Percentiles rank a stretch among this genome's conserved stretches.
Evolutionary conservation across 2,797 vertebrate genomes (phyloP).

Genomic region (Manis crassicaudata): DNA sequence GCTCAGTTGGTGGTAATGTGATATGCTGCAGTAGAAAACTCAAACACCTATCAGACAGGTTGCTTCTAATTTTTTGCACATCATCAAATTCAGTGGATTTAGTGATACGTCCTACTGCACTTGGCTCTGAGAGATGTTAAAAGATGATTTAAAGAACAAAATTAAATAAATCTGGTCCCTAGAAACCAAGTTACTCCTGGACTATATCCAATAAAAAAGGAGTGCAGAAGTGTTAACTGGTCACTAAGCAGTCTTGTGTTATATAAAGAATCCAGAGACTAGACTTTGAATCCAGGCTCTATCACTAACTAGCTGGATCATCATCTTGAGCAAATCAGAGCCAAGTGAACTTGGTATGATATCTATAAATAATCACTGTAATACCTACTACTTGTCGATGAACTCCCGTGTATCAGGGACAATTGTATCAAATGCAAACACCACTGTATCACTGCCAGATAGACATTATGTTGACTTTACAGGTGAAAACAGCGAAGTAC

Average conservation of each 20-base stretch:
- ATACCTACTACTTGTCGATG: not conserved
- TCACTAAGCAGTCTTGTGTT: not conserved
- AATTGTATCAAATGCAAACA: not conserved
- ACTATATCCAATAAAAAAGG: not conserved
- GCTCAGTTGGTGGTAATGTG: not conserved
- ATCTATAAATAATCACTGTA: not conserved
- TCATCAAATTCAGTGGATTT: not conserved
- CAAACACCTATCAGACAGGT: not conserved
- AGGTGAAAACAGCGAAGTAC: not conserved
- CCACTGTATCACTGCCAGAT: not conserved
- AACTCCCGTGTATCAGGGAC: not conserved
- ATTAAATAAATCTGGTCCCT: not conserved
- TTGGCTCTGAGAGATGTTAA: slow-evolving; percentile 8
- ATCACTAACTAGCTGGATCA: not conserved
- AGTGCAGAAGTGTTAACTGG: not conserved
- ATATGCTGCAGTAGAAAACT: not conserved
- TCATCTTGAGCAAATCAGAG: not conserved
- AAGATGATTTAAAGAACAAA: slow-evolving; percentile 39
- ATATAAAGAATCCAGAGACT: not conserved
- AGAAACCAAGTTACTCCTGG: slow-evolving; percentile 14
- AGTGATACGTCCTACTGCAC: not conserved
- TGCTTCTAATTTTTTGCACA: not conserved
- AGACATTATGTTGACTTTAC: not conserved
- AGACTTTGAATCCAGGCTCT: not conserved
- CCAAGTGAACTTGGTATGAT: not conserved